These are phyloP conservation scores for Guaruba guarouba DNA, from an alignment of 2,113 vertebrate genomes.

Conservation along the genomic window DNA sequence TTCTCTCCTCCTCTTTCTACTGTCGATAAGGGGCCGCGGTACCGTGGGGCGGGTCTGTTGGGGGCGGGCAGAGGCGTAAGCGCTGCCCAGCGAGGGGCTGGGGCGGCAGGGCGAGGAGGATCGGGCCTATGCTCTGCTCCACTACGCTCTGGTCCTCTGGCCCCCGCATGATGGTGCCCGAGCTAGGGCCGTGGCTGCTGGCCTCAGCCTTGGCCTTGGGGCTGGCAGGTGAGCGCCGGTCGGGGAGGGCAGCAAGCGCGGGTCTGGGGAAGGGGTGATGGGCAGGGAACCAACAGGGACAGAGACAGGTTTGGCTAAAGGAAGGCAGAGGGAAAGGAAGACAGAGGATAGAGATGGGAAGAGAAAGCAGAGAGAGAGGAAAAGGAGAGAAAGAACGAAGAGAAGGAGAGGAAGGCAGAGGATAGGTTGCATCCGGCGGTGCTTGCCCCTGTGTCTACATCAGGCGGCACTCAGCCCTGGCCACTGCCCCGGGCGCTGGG, in stretches of 20 bases:
- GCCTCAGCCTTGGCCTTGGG: not conserved
- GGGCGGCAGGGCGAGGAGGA: accelerated
- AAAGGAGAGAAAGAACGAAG: not conserved
- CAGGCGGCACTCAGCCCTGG: no score
- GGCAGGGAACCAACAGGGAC: no score
- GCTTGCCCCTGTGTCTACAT: no score
- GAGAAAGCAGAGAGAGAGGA: not conserved
- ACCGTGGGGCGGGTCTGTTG: not conserved
- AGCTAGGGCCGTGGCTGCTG: not conserved
- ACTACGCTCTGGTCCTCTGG: not conserved
- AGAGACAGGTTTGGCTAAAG: not conserved
- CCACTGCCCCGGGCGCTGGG: no score
- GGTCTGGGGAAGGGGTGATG: not conserved
- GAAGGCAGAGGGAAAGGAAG: not conserved
- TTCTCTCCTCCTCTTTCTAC: no score
- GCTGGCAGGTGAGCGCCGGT: not conserved
- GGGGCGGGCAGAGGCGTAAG: not conserved
- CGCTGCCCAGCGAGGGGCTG: not conserved
- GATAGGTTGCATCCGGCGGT: not conserved
- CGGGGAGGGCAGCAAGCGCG: not conserved
- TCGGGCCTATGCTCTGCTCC: accelerated
- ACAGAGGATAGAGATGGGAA: not conserved
- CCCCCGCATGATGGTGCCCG: not conserved
- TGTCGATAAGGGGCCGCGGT: not conserved
- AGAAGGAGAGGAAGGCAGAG: not conserved